Evolutionary conservation across 2,888 invertebrate genomes (phyloP), one percentile per base, ranked within the genome.

Genomic region (Apodemia hepburni): DNA sequence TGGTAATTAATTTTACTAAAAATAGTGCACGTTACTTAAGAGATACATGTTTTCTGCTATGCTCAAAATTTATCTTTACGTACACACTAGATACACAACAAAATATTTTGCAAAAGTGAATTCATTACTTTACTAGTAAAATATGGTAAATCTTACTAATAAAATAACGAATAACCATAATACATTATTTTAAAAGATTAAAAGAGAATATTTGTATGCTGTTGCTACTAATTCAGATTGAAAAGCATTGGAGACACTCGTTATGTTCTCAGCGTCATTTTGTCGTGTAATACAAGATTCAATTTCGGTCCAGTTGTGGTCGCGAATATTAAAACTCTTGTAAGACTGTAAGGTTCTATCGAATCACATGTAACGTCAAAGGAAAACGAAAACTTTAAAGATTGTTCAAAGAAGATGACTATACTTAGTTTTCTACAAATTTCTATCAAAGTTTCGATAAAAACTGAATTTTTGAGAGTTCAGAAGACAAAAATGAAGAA

Each of bases 241-340:
- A 54, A 54, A 54, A 54, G 54, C 22, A 54, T 54, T 27, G 27
- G 54, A 22, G 54, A 54, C 54, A 12, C 54, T 27, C 54, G 54
- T 54, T 54, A 54, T 54, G 22, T 54, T 27, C 12, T 22, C 12
- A 54, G 54, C 54, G 22, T 54, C 54, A 54, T 54, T 54, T 54
- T 54, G 54, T 54, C 27, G 54, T 54, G 54, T 22, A 54, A 54
- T 27, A 54, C 54, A 18, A 54, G 54, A 54, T 54, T 54, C 54
- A 54, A 54, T 54, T 54, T 54, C 54, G 12, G 54, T 54, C 54
- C 54, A 54, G 54, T 54, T 54, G 54, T 8, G 54, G 27, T 54
- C 54, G 54, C 54, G 54, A 54, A 54, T 54, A 54, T 54, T 54
- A 54, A 54, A 54, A 54, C 54, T 15, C 54, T 54, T 54, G 27